A percentile compares a stretch with the other conserved stretches of the same genome.
phyloP scores from a whole-genome alignment of 2,888 invertebrate genomes.

The Amphipyra tragopoginis region DNA sequence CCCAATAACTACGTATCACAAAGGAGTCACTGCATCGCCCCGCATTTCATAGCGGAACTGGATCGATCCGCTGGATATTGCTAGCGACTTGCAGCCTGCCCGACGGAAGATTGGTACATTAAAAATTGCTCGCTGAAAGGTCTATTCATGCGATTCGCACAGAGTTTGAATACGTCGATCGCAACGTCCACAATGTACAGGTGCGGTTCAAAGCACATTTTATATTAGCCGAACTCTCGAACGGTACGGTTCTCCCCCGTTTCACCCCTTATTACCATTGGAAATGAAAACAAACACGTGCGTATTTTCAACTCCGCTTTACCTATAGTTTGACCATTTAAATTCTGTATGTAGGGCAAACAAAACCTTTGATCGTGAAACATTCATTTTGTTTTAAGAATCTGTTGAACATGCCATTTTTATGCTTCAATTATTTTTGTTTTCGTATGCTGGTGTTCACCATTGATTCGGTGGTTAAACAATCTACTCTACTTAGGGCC shows the following conservation, averaged over 20 bases:
- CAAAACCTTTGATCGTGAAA: no score
- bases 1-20: constrained; percentile 67
- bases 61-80: constrained; percentile 58
- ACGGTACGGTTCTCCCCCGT: constrained; percentile 27
- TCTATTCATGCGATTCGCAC: constrained; percentile 63
- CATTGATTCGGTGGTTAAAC: no score
- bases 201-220: constrained; percentile 32
- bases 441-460: no score
- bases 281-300: constrained; percentile 47
- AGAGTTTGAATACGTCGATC: constrained; percentile 55
- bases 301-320: constrained; percentile 40
- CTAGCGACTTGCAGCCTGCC: constrained; percentile 55
- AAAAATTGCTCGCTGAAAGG: constrained; percentile 68
- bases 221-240: constrained; percentile 36
- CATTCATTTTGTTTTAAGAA: no score
- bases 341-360: no score
- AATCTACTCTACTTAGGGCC: no score
- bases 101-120: constrained; percentile 55
- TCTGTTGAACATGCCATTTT: no score
- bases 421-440: no score
- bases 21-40: constrained; percentile 65
- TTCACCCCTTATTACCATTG: constrained; percentile 38
- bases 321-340: no score
- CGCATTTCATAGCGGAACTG: constrained; percentile 58
- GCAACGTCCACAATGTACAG: constrained; percentile 29